Percentiles rank a stretch among this genome's conserved stretches.
These are phyloP conservation scores for Callionymus lyra DNA, from an alignment of 2,113 vertebrate genomes.

Conservation along the genomic window DNA sequence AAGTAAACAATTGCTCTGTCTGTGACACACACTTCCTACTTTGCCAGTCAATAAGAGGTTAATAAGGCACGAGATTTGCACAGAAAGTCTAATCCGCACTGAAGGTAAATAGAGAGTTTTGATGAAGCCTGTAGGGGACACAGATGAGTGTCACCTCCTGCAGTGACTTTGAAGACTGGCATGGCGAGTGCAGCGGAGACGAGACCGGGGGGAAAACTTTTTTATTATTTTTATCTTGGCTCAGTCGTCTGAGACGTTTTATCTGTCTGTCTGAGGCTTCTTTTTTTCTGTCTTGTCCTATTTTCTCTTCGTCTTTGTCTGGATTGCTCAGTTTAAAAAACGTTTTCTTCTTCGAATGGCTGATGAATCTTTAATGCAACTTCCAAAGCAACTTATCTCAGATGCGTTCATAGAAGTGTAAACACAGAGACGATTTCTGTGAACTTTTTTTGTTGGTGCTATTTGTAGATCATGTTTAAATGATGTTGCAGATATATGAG, in stretches of 20 bases:
- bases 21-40: constrained; percentile 11
- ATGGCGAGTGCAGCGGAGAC: constrained; percentile 35
- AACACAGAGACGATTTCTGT: too few relatives aligned
- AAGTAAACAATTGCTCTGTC: too few relatives aligned
- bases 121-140: constrained; percentile 23
- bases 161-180: constrained; percentile 40
- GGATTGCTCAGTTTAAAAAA: constrained; percentile 34
- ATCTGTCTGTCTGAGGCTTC: constrained; percentile 25
- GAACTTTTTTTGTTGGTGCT: too few relatives aligned
- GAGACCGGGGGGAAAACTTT: constrained; percentile 32
- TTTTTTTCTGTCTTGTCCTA: constrained; percentile 40
- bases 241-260: constrained; percentile 18
- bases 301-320: constrained; percentile 28
- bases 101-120: constrained; percentile 50
- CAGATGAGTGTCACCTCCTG: constrained; percentile 35
- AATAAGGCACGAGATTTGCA: constrained; percentile 24
- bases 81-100: constrained; percentile 48
- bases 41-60: not conserved
- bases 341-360: constrained; percentile 29
- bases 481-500: too few relatives aligned
- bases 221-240: constrained; percentile 19
- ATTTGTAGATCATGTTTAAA: too few relatives aligned
- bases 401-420: not conserved
- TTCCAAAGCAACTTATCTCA: not conserved
- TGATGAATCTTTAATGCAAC: constrained; percentile 54